Evolutionary conservation across 2,113 vertebrate genomes (phyloP).

Genomic region (Scomber japonicus): DNA sequence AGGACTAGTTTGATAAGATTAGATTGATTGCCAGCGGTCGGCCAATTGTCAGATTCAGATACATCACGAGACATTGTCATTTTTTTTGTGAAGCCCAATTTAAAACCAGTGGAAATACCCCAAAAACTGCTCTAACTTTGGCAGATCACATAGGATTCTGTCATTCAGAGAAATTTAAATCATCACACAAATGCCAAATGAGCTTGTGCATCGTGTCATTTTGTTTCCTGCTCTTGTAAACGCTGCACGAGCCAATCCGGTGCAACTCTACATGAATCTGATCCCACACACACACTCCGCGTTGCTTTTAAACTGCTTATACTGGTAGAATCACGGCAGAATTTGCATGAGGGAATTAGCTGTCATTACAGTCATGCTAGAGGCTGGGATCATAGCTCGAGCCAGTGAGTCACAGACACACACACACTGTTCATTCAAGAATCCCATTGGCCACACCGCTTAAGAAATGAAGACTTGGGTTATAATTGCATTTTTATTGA

Average conservation of each 20-base stretch:
- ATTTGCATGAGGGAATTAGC: slow-evolving; percentile 48
- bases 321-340: slow-evolving; percentile 20
- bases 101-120: too few relatives aligned
- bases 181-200: too few relatives aligned
- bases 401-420: slow-evolving; percentile 30
- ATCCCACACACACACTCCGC: slow-evolving; percentile 3
- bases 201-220: background rate
- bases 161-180: too few relatives aligned
- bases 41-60: too few relatives aligned
- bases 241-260: background rate
- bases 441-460: slow-evolving; percentile 42
- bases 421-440: slow-evolving; percentile 10
- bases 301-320: slow-evolving; percentile 11
- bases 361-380: slow-evolving; percentile 36
- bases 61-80: too few relatives aligned
- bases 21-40: too few relatives aligned
- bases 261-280: background rate
- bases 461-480: slow-evolving; percentile 23
- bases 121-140: too few relatives aligned
- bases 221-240: background rate
- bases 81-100: too few relatives aligned
- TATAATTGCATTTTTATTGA: slow-evolving; percentile 25
- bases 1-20: too few relatives aligned
- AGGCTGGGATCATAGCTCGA: slow-evolving; percentile 17
- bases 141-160: too few relatives aligned